Percentiles rank a stretch among this genome's conserved stretches.
Conservation (phyloP, 2,113 vertebrate species). For the Echinops telfairi region DNA sequence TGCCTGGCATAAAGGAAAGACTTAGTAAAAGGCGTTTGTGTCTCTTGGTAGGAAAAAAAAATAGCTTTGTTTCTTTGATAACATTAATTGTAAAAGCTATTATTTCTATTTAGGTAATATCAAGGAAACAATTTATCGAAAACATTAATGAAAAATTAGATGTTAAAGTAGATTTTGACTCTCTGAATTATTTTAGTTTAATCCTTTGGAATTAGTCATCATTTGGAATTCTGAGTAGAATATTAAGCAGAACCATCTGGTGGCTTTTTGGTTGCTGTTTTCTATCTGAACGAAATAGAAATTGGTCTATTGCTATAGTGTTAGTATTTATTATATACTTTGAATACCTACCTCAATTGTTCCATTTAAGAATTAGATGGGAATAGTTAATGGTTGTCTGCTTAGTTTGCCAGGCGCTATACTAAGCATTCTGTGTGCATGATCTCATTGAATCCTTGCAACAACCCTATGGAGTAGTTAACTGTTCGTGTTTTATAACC, state of each 20-base stretch:
- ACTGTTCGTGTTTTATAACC: slow-evolving; percentile 6
- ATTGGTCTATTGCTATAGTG: background rate
- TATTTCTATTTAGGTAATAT: slow-evolving; percentile 4
- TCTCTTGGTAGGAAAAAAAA: background rate
- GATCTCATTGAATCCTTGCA: slow-evolving; percentile 20
- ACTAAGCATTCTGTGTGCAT: background rate
- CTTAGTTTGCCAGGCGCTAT: background rate
- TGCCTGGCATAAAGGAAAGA: background rate
- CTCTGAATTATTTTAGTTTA: slow-evolving; percentile 38
- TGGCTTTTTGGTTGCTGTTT: background rate
- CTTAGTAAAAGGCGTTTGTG: background rate
- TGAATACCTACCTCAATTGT: background rate
- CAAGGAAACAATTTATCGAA: slow-evolving; percentile 43
- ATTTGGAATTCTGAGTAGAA: slow-evolving; percentile 27
- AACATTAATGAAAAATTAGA: slow-evolving; percentile 35
- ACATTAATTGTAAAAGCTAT: slow-evolving; percentile 34
- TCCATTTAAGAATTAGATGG: slow-evolving; percentile 39
- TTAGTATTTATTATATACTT: slow-evolving; percentile 46
- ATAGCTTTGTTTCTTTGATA: slow-evolving; percentile 24
- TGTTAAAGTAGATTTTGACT: background rate
- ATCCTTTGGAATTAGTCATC: slow-evolving; percentile 44
- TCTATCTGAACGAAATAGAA: slow-evolving; percentile 4
- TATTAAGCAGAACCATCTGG: background rate
- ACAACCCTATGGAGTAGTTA: background rate
- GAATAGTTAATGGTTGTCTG: background rate